Evolutionary conservation across 1,140 invertebrate species (phyloP), one percentile per base, ranked within the genome.

Genomic region (Elysia chlorotica): DNA sequence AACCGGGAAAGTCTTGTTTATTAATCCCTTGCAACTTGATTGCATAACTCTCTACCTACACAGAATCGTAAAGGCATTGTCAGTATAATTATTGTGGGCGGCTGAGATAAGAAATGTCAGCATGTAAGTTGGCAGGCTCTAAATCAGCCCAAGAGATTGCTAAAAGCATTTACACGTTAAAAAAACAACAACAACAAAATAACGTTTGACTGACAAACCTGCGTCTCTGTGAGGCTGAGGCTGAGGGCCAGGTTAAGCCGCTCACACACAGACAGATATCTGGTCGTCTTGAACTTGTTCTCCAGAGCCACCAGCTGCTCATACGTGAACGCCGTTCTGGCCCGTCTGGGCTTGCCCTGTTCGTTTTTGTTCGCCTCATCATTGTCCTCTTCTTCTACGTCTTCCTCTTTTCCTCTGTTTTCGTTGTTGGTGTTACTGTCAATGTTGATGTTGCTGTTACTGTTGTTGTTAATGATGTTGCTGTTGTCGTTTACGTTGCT

Each of bases 221-320:
- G 98, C 1, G 98, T 99, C 88, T 99, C 98, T 0, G 97, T 99
- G 35, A 99, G 90, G 78, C 94, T 96, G 10, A 99, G 89, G 37
- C 95, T 95, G 37, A 99, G 88, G 0, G 98, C 98, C 56, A 99
- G 88, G 86, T 99, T 99, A 1, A 99, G 90, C 74, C 98, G 89
- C 88, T 99, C 98, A 84, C 97, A 99, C 2, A 99, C 98, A 2
- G 96, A 98, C 54, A 99, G 89, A 87, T 99, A 99, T 79, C 97
- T 76, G 0, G 97, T 99, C 0, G 96, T 98, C 88, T 99, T 99
- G 89, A 99, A 99, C 88, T 99, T 99, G 88, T 99, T 99, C 89
- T 99, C 98, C 82, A 99, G 89, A 0, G 97, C 95, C 1, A 99
- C 97, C 71, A 99, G 88, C 87, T 99, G 92, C 85, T 99, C 98